Evolutionary conservation across 2,888 invertebrate species (phyloP), one percentile per base, ranked within the genome.

Genomic region (Orthosia gracilis): DNA sequence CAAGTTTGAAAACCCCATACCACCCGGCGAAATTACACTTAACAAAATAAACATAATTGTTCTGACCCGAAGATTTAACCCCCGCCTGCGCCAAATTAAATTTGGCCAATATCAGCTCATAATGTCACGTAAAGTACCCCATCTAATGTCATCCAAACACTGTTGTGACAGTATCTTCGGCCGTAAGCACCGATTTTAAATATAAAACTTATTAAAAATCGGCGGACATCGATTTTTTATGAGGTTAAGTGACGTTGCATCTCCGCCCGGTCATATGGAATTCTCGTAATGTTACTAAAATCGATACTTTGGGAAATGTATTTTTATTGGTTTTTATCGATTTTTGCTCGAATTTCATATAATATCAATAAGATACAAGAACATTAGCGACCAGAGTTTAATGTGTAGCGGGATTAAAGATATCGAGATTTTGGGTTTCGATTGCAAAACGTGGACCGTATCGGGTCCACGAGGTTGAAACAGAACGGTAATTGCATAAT

Each of bases 101-200:
- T 91, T 89, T 89, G 84, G 84, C 84, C 89, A 89, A 89, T 91
- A 88, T 89, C 85, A 80, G 85, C 84, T 69, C 86, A 87, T 92
- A 92, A 93, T 93, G 85, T 88, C 90, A 78, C 88, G 89, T 94
- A 93, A 94, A 94, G 82, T 89, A 83, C 71, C 71, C 76, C 74
- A 89, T 89, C 89, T 92, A 92, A 94, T 93, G 93, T 85, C 89
- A 79, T 71, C 82, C 80, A 83, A 77, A 81, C 83, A 80, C 80
- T 86, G 84, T 87, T 88, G 86, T 89, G 93, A 92, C 93, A 91
- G 91, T 87, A 88, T 89, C 81, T 84, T 76, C 67, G 80, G 78
- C 58, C 69, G 80, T 86, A 88, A 88, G 88, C 81, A 78, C 79
- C 78, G 76, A 80, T 87, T 89, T 88, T 84, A 87, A 87, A 89